Evolutionary conservation across 1,140 invertebrate genomes (phyloP), one percentile per base, ranked within the genome.

Genomic region (Eupeodes corollae): DNA sequence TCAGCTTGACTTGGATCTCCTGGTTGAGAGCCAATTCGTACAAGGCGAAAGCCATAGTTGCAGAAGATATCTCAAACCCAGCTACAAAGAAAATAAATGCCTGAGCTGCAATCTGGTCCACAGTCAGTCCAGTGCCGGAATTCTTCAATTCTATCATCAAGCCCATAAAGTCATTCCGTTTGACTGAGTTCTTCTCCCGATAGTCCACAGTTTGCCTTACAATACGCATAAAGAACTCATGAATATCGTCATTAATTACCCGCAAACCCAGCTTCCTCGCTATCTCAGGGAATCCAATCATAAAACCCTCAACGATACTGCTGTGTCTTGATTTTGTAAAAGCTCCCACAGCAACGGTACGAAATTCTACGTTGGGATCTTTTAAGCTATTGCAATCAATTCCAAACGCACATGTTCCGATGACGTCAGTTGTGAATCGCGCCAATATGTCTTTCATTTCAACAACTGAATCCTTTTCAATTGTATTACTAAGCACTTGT

Each of bases 371-470:
- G 9, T 75, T 61, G 0, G 71, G 61, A 52, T 76, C 64, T 5
- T 45, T 40, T 5, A 62, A 32, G 19, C 75, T 71, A 42, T 78
- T 74, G 48, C 75, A 74, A 14, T 79, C 70, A 5, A 82, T 68
- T 0, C 80, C 80, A 56, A 81, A 80, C 9, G 75, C 79, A 32
- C 78, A 74, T 19, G 68, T 75, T 0, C 75, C 78, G 15, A 82
- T 79, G 0, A 63, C 55, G 46, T 68, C 67, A 2, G 57, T 59
- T 1, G 58, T 64, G 38, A 56, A 70, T 12, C 62, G 48, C 0
- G 57, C 55, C 35, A 61, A 13, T 13, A 68, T 32, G 13, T 63
- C 53, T 0, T 45, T 52, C 9, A 64, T 40, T 14, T 67, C 60
- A 10, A 59, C 2, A 2, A 43, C 32, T 0, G 41, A 9, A 3